Base-by-base conservation (phyloP, 2,888 invertebrate species). In the Phyto melanocephala region DNA sequence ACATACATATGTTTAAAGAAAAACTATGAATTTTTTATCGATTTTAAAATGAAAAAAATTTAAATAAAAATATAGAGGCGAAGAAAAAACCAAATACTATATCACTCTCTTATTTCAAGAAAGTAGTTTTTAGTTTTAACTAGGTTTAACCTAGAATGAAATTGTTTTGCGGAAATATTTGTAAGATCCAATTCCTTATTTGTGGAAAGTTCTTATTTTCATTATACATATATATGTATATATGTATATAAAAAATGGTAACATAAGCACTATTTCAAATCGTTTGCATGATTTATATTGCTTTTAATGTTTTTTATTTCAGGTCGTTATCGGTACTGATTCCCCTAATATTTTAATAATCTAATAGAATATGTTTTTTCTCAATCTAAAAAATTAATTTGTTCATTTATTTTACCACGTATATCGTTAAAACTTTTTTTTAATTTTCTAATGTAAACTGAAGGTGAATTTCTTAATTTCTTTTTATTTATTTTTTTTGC, bases 261-360 rank as follows among this genome's bases (percentile, higher is more conserved):
- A 28, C 3, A 28, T 28, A 28, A 5, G 6, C 28, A 3, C 4
- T 28, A 28, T 28, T 28, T 28, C 6, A 50, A 11, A 22, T 11
- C 20, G 0, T 42, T 42, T 22, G 47, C 47, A 22, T 20, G 47
- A 11, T 22, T 20, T 47, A 50, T 58, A 7, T 33, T 63, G 42
- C 54, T 20, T 42, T 50, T 60, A 15, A 37, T 0, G 4, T 28
- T 28, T 28, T 62, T 52, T 60, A 77, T 87, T 87, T 7, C 83
- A 88, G 88, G 87, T 74, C 87, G 87, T 24, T 81, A 86, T 67
- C 88, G 87, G 50, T 87, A 86, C 52, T 86, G 54, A 82, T 54
- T 50, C 10, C 62, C 63, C 67, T 47, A 20, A 22, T 33, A 60
- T 40, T 62, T 28, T 37, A 24, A 15, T 1, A 13, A 37, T 37